A percentile compares a stretch with the other conserved stretches of the same genome.
Evolutionary conservation across 2,888 invertebrate genomes (phyloP).

Genomic region (Aspidapion aeneum): DNA sequence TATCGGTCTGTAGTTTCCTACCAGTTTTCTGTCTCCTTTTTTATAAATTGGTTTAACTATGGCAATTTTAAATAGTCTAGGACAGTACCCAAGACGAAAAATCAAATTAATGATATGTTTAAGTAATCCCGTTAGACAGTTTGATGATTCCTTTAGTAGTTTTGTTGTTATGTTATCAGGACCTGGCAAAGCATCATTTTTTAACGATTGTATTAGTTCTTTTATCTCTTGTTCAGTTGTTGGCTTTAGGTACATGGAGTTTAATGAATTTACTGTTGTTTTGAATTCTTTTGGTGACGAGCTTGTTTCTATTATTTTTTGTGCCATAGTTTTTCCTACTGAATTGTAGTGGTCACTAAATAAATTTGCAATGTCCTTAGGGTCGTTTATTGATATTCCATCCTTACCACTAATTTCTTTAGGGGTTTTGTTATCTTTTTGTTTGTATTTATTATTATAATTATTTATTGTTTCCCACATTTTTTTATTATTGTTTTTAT

Average conservation of each 20-base stretch:
- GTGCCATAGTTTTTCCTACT: not conserved
- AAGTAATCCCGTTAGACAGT: not conserved
- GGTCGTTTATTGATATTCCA: not conserved
- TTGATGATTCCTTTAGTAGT: not conserved
- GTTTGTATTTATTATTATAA: not conserved
- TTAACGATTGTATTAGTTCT: not conserved
- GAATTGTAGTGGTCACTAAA: not conserved
- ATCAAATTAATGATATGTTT: no score
- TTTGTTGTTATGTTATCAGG: not conserved
- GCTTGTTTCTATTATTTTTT: not conserved
- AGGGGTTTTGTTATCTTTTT: not conserved
- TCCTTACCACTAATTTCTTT: not conserved
- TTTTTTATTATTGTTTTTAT: not conserved
- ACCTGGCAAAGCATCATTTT: not conserved
- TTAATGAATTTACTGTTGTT: not conserved
- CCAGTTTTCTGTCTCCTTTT: not conserved
- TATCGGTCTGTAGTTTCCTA: not conserved
- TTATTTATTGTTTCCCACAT: not conserved
- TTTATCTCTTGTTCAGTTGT: not conserved
- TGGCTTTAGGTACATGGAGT: not conserved
- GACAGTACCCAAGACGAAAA: not conserved
- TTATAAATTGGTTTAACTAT: not conserved
- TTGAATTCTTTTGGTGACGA: not conserved
- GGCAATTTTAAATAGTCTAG: not conserved
- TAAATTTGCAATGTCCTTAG: not conserved